Percentiles rank a stretch among this genome's conserved stretches.
Conservation (phyloP, 2,888 invertebrate genomes). For the Microctonus hyperodae region DNA sequence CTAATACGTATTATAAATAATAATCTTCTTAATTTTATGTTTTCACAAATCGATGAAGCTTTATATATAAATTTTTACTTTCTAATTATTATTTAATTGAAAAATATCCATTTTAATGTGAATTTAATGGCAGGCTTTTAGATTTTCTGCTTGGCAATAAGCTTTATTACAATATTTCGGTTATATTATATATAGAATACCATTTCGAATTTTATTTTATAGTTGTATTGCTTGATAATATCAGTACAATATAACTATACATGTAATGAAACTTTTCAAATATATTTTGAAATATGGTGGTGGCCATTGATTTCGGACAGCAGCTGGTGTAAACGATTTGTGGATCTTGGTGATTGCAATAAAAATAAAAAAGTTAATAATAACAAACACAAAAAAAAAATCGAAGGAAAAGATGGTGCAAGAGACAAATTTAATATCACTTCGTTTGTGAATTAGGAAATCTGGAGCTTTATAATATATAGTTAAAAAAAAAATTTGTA, state of each 20-base stretch:
- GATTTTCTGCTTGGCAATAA: neutral
- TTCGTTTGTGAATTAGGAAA: neutral
- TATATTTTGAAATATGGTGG: slow-evolving; percentile 17
- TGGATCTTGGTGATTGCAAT: neutral
- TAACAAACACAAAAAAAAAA: neutral
- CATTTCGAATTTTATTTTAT: neutral
- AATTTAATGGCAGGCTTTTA: neutral
- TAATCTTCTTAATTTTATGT: neutral
- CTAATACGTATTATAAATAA: neutral
- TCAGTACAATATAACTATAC: neutral
- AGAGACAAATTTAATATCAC: neutral
- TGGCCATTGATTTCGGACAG: slow-evolving; percentile 8
- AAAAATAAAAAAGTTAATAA: too few relatives aligned
- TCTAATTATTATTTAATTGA: neutral
- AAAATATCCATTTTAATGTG: neutral
- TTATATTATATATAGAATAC: too few relatives aligned
- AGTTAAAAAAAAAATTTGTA: too few relatives aligned
- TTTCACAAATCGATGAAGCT: neutral
- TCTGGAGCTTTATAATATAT: neutral
- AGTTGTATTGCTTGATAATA: slow-evolving; percentile 9
- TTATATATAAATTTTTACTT: neutral
- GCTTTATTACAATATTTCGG: slow-evolving; percentile 15
- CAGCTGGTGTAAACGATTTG: slow-evolving; percentile 9
- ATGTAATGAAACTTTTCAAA: slow-evolving; percentile 21
- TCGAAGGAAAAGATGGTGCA: neutral